Percentiles rank a stretch among this genome's conserved stretches.
Conservation (phyloP, 2,888 invertebrate species). For the Rhamnusium bicolor region DNA sequence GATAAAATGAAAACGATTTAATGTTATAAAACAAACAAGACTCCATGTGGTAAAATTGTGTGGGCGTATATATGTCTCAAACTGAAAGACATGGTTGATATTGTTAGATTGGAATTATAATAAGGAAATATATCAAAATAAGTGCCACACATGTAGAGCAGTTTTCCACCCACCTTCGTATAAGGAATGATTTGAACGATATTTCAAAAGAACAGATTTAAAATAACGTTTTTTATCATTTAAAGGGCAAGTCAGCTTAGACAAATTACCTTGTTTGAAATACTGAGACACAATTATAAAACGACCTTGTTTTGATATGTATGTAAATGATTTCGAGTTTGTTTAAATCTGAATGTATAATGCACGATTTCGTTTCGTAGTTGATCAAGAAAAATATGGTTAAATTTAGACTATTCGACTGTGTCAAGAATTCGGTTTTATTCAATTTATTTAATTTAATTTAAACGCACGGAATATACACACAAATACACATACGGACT, state of each 20-base stretch:
- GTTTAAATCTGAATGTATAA: background rate
- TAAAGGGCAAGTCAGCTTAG: background rate
- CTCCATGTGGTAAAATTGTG: conserved; percentile 9
- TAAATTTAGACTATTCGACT: too few species aligned
- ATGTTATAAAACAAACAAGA: conserved; percentile 6
- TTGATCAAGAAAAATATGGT: background rate
- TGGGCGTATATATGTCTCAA: conserved; percentile 13
- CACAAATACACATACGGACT: too few species aligned
- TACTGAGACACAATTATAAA: background rate
- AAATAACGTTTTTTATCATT: conserved; percentile 13
- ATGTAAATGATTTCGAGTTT: background rate
- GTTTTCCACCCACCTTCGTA: conserved; percentile 13
- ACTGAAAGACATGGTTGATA: conserved; percentile 7
- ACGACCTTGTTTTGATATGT: background rate
- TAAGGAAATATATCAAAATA: conserved; percentile 19
- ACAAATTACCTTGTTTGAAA: conserved; percentile 17
- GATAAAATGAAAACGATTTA: conserved; percentile 8
- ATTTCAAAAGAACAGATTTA: conserved; percentile 11
- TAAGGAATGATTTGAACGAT: conserved; percentile 11
- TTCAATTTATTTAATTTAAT: too few species aligned
- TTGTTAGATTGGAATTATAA: conserved; percentile 19
- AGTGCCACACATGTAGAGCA: conserved; percentile 20
- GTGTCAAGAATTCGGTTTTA: too few species aligned
- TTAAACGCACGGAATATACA: too few species aligned
- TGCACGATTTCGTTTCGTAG: background rate